These are phyloP conservation scores for Periophthalmus modestus DNA, from an alignment of 2,113 vertebrate genomes.

Conservation along the genomic window DNA sequence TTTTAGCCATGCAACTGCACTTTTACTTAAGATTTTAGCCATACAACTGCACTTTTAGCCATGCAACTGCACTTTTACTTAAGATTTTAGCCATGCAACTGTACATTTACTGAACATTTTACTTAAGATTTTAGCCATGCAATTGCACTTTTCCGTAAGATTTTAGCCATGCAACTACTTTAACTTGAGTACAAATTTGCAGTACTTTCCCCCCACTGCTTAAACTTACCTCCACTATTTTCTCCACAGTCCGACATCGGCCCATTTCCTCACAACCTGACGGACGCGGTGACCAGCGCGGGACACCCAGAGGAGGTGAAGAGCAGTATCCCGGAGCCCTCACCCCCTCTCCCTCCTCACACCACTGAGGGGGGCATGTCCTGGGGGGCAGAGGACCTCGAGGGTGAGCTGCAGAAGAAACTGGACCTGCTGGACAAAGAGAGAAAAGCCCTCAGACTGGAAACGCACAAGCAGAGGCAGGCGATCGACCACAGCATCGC, in stretches of 20 bases:
- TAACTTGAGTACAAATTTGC: too few species aligned
- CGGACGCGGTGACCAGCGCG: slow-evolving; percentile 34
- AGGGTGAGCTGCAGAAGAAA: slow-evolving; percentile 90
- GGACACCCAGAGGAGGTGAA: slow-evolving; percentile 35
- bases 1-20: too few species aligned
- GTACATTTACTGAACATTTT: too few species aligned
- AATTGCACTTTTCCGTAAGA: too few species aligned
- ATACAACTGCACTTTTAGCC: too few species aligned
- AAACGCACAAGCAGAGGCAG: slow-evolving; percentile 81
- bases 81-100: too few species aligned
- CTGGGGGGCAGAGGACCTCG: slow-evolving; percentile 88
- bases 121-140: too few species aligned
- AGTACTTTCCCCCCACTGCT: too few species aligned
- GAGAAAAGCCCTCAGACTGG: slow-evolving; percentile 78
- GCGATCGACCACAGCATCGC: slow-evolving; percentile 85
- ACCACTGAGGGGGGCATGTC: slow-evolving; percentile 46
- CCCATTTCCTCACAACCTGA: slow-evolving; percentile 72
- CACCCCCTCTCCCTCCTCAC: slow-evolving; percentile 42
- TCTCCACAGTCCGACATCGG: slow-evolving; percentile 72
- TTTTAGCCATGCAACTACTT: too few species aligned
- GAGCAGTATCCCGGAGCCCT: slow-evolving; percentile 34
- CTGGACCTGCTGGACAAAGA: slow-evolving; percentile 91
- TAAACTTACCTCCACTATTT: not conserved
- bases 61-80: too few species aligned
- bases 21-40: too few species aligned